phyloP scores from a whole-genome alignment of 2,888 invertebrate species.

The Antheraea assamensis region DNA sequence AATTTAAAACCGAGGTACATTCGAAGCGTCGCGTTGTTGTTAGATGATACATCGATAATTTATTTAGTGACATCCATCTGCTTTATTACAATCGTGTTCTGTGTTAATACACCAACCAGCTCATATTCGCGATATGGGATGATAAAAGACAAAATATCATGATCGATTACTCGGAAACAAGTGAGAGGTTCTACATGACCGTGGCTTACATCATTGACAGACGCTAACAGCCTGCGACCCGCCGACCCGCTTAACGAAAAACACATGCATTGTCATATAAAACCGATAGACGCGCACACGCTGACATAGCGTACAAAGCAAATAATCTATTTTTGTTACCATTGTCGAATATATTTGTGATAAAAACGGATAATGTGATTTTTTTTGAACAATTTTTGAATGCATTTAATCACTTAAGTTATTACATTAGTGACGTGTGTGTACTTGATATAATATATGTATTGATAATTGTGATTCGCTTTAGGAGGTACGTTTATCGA shows the following conservation, averaged over 20 bases:
- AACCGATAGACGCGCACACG: constrained; percentile 36
- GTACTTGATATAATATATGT: neutral
- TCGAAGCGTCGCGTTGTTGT: neutral
- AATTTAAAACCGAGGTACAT: neutral
- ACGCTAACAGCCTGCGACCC: constrained; percentile 55
- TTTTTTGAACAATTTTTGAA: constrained; percentile 7
- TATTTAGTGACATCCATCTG: neutral
- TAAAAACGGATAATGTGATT: constrained; percentile 15
- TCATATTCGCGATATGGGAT: neutral
- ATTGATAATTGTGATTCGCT: neutral
- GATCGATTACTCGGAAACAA: constrained; percentile 28
- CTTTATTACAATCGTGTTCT: neutral
- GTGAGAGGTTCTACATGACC: constrained; percentile 68
- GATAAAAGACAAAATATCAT: constrained; percentile 9
- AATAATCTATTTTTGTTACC: constrained; percentile 11
- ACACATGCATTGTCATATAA: constrained; percentile 67
- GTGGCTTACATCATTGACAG: constrained; percentile 71
- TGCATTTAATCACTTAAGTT: neutral
- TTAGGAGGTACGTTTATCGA: neutral
- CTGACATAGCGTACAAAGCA: constrained; percentile 9
- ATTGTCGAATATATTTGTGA: constrained; percentile 15
- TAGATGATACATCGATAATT: neutral
- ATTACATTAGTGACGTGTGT: neutral
- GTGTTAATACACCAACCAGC: constrained; percentile 12
- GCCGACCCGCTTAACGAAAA: constrained; percentile 59